Percentiles rank a stretch among this genome's conserved stretches.
phyloP scores from a whole-genome alignment of 35 echinoderm and acorn worm genomes.

The Hemicentrotus pulcherrimus region DNA sequence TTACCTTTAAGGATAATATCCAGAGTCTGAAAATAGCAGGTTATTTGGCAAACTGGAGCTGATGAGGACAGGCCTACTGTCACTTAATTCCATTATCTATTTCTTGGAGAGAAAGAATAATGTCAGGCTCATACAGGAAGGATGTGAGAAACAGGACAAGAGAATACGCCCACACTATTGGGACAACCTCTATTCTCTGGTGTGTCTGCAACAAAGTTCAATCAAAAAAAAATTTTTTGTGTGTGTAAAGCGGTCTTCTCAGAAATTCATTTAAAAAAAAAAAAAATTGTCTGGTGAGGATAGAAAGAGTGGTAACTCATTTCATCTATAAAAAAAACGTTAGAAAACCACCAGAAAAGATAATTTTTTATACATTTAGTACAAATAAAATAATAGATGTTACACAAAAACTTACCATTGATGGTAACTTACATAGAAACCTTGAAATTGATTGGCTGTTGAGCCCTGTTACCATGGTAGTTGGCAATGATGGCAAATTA shows the following conservation, averaged over 20 bases:
- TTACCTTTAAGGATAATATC: too few species aligned
- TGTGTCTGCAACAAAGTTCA: background rate
- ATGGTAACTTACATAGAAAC: too few species aligned
- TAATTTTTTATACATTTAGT: too few species aligned
- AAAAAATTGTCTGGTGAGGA: background rate
- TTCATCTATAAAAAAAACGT: too few species aligned
- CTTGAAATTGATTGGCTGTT: too few species aligned
- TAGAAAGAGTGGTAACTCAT: background rate
- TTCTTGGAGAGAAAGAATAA: background rate
- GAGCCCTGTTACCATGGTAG: too few species aligned
- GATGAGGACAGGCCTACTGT: background rate
- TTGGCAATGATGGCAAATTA: too few species aligned
- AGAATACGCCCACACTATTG: conserved; percentile 3
- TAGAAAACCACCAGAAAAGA: too few species aligned
- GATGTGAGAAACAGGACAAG: background rate
- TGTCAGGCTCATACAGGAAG: conserved; percentile 9
- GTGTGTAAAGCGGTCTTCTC: background rate
- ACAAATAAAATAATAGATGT: too few species aligned
- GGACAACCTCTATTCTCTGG: background rate
- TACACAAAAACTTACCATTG: too few species aligned
- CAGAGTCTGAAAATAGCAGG: too few species aligned
- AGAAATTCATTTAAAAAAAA: background rate
- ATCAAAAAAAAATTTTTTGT: background rate
- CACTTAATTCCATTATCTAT: background rate
- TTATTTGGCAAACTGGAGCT: too few species aligned